phyloP scores from a whole-genome alignment of 2,797 vertebrate genomes.

The Apodemus agrarius region DNA sequence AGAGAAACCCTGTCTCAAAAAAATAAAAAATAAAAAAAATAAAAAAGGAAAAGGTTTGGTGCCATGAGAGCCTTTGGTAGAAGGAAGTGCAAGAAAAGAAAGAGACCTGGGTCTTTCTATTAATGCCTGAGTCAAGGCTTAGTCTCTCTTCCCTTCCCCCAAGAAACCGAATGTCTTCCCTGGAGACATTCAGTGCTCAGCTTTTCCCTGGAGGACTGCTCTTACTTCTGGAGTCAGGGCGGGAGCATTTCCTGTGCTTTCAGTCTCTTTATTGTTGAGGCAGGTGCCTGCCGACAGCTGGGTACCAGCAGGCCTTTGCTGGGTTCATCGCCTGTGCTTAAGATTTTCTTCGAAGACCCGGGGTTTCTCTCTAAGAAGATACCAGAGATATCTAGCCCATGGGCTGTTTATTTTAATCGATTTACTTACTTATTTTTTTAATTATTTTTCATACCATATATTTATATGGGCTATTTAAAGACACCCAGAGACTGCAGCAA shows the following conservation, averaged over 20 bases:
- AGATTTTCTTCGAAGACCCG: slow-evolving; percentile 15
- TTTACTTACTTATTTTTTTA: not conserved
- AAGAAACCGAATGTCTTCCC: not conserved
- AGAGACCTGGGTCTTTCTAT: not conserved
- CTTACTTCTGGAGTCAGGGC: slow-evolving; percentile 46
- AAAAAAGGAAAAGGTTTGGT: not conserved
- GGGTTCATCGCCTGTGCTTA: not conserved
- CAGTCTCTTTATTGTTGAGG: slow-evolving; percentile 13
- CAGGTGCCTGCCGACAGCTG: slow-evolving; percentile 56
- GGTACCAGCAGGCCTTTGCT: not conserved
- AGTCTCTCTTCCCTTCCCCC: not conserved
- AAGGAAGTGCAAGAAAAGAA: not conserved
- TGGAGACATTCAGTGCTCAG: not conserved
- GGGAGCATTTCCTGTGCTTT: slow-evolving; percentile 61
- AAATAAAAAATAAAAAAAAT: too few species aligned
- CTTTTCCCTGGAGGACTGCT: not conserved
- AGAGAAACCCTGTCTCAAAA: too few species aligned
- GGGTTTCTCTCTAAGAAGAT: not conserved
- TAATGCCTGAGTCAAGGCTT: not conserved
- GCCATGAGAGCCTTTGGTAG: not conserved
- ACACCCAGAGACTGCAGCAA: not conserved
- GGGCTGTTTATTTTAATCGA: not conserved
- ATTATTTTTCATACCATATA: not conserved
- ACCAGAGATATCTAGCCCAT: not conserved
- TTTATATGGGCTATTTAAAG: slow-evolving; percentile 8